Percentiles rank a stretch among this genome's conserved stretches.
These are phyloP conservation scores for Sebastes paucispinis DNA, from an alignment of 2,797 vertebrate species.

Conservation along the genomic window DNA sequence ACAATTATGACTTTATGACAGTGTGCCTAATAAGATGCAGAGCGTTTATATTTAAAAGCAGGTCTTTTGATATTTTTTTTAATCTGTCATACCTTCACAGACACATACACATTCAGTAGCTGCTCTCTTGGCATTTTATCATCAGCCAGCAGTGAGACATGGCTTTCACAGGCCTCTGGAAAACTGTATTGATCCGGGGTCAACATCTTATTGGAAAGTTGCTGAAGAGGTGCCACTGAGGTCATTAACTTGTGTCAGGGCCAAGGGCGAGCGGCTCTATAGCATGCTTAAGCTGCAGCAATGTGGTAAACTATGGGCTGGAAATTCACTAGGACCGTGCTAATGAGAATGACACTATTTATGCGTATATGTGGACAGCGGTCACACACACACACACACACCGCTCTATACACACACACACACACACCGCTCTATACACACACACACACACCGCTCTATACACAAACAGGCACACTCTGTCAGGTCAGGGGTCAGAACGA, in stretches of 20 bases:
- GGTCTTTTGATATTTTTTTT: background rate
- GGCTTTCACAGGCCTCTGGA: conserved; percentile 34
- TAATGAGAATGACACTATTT: conserved; percentile 63
- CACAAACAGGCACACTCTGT: background rate
- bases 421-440: background rate
- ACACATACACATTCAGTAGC: conserved; percentile 18
- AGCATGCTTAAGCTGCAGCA: conserved; percentile 8
- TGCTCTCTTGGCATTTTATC: conserved; percentile 22
- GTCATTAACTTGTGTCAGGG: conserved; percentile 43
- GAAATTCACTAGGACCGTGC: conserved; percentile 52
- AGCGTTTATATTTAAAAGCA: background rate
- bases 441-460: background rate
- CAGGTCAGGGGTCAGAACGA: conserved; percentile 40
- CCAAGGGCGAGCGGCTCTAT: background rate
- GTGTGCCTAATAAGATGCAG: background rate
- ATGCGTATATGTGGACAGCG: background rate
- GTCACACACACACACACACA: background rate
- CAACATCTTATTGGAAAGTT: conserved; percentile 67
- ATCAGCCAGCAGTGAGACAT: conserved; percentile 35
- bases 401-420: background rate
- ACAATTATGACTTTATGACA: background rate
- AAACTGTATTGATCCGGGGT: conserved; percentile 39
- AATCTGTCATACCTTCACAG: background rate
- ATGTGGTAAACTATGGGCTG: conserved; percentile 30
- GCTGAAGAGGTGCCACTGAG: conserved; percentile 58